phyloP scores from a whole-genome alignment of 2,797 vertebrate genomes.

The Falco naumanni region DNA sequence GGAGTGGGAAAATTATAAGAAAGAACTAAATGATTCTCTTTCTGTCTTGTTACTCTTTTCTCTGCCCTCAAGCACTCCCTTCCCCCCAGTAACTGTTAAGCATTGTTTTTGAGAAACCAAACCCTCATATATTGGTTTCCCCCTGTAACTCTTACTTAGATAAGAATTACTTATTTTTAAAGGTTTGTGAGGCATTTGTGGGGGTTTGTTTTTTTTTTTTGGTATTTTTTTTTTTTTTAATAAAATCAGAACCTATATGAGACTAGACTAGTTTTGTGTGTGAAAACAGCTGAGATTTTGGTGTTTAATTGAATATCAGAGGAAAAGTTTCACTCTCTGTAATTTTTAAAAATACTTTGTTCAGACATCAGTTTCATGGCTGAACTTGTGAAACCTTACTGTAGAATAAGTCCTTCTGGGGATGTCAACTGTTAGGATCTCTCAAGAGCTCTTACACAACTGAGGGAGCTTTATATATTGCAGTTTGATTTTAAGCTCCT shows the following conservation, averaged over 20 bases:
- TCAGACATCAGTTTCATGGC: not conserved
- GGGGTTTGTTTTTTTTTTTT: too few species aligned
- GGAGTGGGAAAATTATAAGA: not conserved
- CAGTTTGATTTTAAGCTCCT: not conserved
- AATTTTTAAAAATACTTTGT: not conserved
- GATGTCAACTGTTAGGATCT: not conserved
- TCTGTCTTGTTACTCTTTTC: not conserved
- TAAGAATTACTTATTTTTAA: not conserved
- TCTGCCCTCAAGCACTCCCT: not conserved
- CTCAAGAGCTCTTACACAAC: not conserved
- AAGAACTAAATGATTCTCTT: not conserved
- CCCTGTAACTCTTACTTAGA: not conserved
- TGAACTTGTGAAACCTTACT: not conserved
- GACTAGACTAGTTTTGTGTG: not conserved
- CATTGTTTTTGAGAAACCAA: not conserved
- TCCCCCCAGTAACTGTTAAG: not conserved
- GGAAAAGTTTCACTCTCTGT: not conserved
- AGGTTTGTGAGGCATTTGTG: not conserved
- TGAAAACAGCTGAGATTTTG: not conserved
- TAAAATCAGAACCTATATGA: not conserved
- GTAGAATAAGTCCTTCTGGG: not conserved
- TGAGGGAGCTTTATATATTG: not conserved
- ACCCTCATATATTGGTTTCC: rapidly evolving
- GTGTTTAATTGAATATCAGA: not conserved
- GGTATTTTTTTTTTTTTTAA: not conserved